Evolutionary conservation across 2,888 invertebrate genomes (phyloP).

Genomic region (Drosophila fungiperda): DNA sequence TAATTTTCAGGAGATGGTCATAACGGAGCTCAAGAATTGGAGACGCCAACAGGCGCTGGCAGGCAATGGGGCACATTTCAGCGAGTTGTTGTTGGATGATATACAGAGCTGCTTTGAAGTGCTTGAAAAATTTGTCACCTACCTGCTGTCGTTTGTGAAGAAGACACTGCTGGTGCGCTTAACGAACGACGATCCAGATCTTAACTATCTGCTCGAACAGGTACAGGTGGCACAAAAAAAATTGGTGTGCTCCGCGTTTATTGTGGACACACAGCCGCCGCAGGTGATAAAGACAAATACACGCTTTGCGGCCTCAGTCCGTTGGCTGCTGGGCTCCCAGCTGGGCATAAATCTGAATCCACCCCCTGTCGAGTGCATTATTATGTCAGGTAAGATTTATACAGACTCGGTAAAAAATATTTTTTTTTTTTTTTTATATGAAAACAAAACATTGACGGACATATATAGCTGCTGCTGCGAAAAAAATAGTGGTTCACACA

Average conservation of each 20-base stretch:
- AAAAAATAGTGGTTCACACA: background rate
- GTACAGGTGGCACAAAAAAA: slow-evolving; percentile 78
- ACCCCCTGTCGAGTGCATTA: slow-evolving; percentile 90
- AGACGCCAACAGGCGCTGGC: slow-evolving; percentile 96
- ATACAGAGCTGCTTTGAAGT: slow-evolving; percentile 93
- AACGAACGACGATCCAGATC: slow-evolving; percentile 62
- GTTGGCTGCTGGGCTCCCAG: slow-evolving; percentile 95
- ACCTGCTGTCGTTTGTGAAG: slow-evolving; percentile 55
- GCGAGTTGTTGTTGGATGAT: slow-evolving; percentile 91
- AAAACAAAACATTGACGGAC: background rate
- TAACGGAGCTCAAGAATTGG: slow-evolving; percentile 96
- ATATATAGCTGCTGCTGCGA: background rate
- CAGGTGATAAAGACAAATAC: slow-evolving; percentile 99
- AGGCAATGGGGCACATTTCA: slow-evolving; percentile 95
- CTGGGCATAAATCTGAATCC: slow-evolving; percentile 97
- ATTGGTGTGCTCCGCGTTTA: slow-evolving; percentile 89
- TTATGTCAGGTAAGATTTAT: slow-evolving; percentile 82
- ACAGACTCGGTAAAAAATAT: background rate
- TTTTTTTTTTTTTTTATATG: background rate
- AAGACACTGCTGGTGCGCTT: slow-evolving; percentile 66
- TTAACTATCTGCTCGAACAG: slow-evolving; percentile 70
- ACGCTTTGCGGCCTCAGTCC: slow-evolving; percentile 96
- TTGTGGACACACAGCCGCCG: slow-evolving; percentile 98
- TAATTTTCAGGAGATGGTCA: slow-evolving; percentile 91
- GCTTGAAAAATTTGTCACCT: slow-evolving; percentile 79